A percentile compares a stretch with the other conserved stretches of the same genome.
Conservation (phyloP, 2,888 invertebrate genomes). For the Melanostoma mellinum region DNA sequence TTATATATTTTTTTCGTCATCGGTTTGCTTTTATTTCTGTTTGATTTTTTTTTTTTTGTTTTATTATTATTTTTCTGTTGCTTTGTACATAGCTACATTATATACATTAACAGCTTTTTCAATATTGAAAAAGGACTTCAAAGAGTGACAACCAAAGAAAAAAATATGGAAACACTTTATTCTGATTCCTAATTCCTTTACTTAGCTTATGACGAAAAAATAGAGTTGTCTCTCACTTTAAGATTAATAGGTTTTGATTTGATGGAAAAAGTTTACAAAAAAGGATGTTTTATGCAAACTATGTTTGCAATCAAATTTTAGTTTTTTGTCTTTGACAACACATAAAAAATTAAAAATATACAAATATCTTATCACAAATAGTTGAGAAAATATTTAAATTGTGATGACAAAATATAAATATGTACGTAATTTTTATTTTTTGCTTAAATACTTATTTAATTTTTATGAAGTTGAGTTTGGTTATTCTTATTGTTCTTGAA, state of each 20-base stretch:
- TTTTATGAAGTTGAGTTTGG: too few species aligned
- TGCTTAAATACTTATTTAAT: too few species aligned
- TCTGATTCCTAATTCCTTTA: too few species aligned
- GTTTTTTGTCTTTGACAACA: slow-evolving; percentile 2
- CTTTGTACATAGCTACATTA: slow-evolving; percentile 68
- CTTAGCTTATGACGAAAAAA: too few species aligned
- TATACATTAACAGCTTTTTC: slow-evolving; percentile 58
- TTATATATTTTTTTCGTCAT: slow-evolving; percentile 25
- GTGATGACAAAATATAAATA: too few species aligned
- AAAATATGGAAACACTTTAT: slow-evolving; percentile 1
- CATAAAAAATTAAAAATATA: slow-evolving; percentile 10
- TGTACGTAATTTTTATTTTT: too few species aligned
- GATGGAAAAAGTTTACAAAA: neutral
- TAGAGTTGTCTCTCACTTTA: too few species aligned
- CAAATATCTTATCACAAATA: neutral
- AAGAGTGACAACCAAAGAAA: slow-evolving; percentile 11
- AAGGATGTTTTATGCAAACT: slow-evolving; percentile 17
- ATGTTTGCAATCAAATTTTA: slow-evolving; percentile 18
- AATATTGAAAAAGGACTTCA: slow-evolving; percentile 46
- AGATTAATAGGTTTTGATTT: neutral
- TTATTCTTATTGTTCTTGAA: too few species aligned
- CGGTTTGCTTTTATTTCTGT: neutral
- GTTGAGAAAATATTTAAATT: too few species aligned
- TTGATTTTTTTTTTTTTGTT: slow-evolving; percentile 30
- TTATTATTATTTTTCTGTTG: slow-evolving; percentile 19